Evolutionary conservation across 2,888 invertebrate genomes (phyloP).

Genomic region (Thera britannica): DNA sequence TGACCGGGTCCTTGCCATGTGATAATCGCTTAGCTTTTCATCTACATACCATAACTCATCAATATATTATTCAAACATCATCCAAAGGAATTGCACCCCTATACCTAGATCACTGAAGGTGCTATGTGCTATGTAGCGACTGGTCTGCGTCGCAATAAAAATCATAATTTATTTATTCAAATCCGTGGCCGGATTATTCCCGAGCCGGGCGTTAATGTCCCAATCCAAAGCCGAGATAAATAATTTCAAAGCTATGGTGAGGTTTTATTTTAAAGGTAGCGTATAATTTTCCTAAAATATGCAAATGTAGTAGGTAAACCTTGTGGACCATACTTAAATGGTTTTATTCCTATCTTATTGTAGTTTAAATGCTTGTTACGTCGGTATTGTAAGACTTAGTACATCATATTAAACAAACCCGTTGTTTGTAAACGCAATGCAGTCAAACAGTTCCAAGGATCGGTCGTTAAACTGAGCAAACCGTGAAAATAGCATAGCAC

Average conservation of each 20-base stretch:
- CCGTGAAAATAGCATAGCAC: not conserved
- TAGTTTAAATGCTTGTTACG: too few species aligned
- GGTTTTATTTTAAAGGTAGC: not conserved
- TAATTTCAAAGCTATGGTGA: not conserved
- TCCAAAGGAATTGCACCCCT: not conserved
- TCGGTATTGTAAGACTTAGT: not conserved
- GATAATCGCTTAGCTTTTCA: not conserved
- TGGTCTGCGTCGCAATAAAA: slow-evolving; percentile 15
- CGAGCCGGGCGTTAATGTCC: slow-evolving; percentile 12
- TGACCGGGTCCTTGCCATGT: not conserved
- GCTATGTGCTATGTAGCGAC: not conserved
- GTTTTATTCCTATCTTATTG: too few species aligned
- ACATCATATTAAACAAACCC: slow-evolving; percentile 1
- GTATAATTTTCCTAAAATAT: not conserved
- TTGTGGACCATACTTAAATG: too few species aligned
- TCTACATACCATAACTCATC: not conserved
- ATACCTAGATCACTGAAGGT: not conserved
- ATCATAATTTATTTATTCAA: slow-evolving; percentile 18
- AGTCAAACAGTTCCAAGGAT: slow-evolving; percentile 4
- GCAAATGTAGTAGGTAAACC: too few species aligned
- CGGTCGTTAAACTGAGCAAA: slow-evolving; percentile 10
- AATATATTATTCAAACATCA: not conserved
- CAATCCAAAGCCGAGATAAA: slow-evolving; percentile 17
- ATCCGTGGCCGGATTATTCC: slow-evolving; percentile 19
- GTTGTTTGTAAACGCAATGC: not conserved